Evolutionary conservation across 2,888 invertebrate genomes (phyloP), one percentile per base, ranked within the genome.

Genomic region (Orchestes rusci): DNA sequence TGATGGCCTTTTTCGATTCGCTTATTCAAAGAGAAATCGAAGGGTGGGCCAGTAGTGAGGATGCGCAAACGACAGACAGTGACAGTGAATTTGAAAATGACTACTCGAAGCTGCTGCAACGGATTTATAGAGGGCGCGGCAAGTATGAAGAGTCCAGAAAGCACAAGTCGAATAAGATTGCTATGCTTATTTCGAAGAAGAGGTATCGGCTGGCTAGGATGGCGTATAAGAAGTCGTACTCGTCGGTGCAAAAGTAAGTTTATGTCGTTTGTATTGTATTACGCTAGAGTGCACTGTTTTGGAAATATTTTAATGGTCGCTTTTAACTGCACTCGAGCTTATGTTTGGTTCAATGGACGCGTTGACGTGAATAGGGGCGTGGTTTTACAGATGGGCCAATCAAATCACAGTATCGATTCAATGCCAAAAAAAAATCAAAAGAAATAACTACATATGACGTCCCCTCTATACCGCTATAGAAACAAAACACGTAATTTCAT

Each of bases 1-100:
- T 95, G 94, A 86, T 95, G 84, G 94, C 94, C 19, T 94, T 94
- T 71, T 95, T 95, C 62, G 94, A 95, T 71, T 87, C 90, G 8
- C 71, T 94, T 16, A 88, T 95, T 18, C 92, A 93, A 65, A 78
- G 91, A 30, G 93, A 93, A 66, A 79, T 92, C 50, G 91, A 91
- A 69, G 82, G 48, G 18, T 48, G 48, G 48, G 35, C 36, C n/a
- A 43, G 43, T 23, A 36, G 36, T 4, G 39, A 43, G 16, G 48
- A 48, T 16, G 20, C 31, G 8, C 43, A 44, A 36, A 40, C 48
- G 1, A 42, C 42, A 12, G 42, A 31, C 20, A 23, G 34, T 17
- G 43, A 39, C n/a, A 39, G 39, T 1, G 43, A 48, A 13, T 16
- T 37, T 13, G 43, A 43, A 15, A 39, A 58, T 51, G 56, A 54